These are phyloP conservation scores for Neuroterus valhalla DNA, from an alignment of 1,140 invertebrate species.

Conservation along the genomic window DNA sequence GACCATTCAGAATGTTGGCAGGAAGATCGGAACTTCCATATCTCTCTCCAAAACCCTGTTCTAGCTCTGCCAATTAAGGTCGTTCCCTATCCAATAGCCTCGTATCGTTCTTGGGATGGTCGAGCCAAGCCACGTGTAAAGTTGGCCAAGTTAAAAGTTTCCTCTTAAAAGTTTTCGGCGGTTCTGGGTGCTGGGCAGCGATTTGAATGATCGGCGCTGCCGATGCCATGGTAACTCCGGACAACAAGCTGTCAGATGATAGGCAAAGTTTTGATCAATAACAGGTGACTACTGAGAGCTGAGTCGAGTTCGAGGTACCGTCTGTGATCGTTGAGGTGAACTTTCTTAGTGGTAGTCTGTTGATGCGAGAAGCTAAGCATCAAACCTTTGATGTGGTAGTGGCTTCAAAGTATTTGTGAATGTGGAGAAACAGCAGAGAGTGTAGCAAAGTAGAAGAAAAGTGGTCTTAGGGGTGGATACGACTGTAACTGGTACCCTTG, in stretches of 20 bases:
- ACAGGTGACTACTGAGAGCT: slow-evolving; percentile 66
- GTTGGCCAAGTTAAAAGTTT: slow-evolving; percentile 45
- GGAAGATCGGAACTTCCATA: neutral
- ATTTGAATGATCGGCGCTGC: slow-evolving; percentile 67
- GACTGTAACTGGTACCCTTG: slow-evolving; percentile 22
- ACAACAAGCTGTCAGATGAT: slow-evolving; percentile 76
- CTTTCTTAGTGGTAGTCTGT: neutral
- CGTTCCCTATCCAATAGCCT: neutral
- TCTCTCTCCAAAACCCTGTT: neutral
- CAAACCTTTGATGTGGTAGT: neutral
- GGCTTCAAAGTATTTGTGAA: slow-evolving; percentile 17
- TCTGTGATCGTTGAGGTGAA: slow-evolving; percentile 7
- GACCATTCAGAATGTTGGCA: neutral
- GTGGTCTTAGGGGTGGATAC: slow-evolving; percentile 18
- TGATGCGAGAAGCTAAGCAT: neutral
- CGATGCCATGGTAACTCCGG: slow-evolving; percentile 72
- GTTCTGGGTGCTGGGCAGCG: slow-evolving; percentile 36
- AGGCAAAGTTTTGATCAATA: slow-evolving; percentile 75
- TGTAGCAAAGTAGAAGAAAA: slow-evolving; percentile 14
- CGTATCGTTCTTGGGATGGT: neutral
- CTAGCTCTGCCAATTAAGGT: neutral
- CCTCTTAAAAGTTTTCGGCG: slow-evolving; percentile 47
- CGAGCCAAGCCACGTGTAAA: slow-evolving; percentile 39
- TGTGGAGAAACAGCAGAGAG: neutral
- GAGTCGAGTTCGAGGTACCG: slow-evolving; percentile 37